A percentile compares a stretch with the other conserved stretches of the same genome.
Evolutionary conservation across 2,797 vertebrate species (phyloP).

Genomic region (Semaprochilodus insignis): DNA sequence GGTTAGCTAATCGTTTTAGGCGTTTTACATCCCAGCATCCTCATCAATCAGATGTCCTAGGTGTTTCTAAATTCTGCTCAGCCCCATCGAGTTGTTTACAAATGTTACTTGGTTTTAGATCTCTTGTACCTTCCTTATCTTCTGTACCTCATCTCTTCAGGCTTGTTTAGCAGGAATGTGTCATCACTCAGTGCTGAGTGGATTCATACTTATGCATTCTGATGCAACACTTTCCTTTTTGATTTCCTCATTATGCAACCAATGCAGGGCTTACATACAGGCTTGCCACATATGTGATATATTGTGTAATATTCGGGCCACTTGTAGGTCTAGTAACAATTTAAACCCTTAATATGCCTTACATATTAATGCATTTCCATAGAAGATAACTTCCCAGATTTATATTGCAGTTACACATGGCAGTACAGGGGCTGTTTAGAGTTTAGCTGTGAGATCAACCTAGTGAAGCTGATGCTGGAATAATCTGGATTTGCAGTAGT

Average conservation of each 20-base stretch:
- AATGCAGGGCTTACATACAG: not conserved
- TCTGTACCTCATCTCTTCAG: not conserved
- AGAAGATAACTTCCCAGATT: not conserved
- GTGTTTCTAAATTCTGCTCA: not conserved
- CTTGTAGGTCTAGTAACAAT: no score
- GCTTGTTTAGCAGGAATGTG: not conserved
- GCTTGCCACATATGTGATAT: not conserved
- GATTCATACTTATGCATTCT: not conserved
- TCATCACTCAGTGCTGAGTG: not conserved
- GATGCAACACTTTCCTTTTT: not conserved
- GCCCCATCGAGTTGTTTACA: no score
- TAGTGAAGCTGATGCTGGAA: no score
- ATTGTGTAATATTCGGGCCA: not conserved
- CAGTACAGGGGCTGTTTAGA: not conserved
- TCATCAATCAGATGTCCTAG: not conserved
- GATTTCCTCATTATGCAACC: not conserved
- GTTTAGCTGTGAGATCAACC: no score
- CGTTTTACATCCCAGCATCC: not conserved
- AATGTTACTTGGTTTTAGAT: not conserved
- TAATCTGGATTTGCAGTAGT: no score
- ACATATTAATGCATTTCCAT: no score
- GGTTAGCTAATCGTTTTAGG: no score
- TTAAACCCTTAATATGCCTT: no score
- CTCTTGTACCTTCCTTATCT: not conserved
- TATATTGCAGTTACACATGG: not conserved